Percentiles rank a stretch among this genome's conserved stretches.
phyloP scores from a whole-genome alignment of 2,113 vertebrate genomes.

The Lota lota region DNA sequence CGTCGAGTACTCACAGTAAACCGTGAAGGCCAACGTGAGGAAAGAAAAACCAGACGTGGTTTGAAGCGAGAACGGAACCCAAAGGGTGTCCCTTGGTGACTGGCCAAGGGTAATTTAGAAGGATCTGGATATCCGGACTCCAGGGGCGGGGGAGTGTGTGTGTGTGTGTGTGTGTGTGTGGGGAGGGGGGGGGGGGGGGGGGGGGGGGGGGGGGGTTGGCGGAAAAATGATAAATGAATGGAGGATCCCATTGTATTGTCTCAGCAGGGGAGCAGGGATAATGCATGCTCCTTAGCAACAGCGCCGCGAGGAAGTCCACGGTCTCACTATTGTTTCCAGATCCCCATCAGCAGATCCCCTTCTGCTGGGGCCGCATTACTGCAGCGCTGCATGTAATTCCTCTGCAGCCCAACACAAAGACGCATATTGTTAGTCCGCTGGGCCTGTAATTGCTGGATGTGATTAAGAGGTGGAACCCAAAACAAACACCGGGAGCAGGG shows the following conservation, averaged over 20 bases:
- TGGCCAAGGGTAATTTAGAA: conserved; percentile 25
- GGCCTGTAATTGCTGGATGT: too few relatives aligned
- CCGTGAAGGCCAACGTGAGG: too few relatives aligned
- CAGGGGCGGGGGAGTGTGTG: background rate
- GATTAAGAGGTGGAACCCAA: too few relatives aligned
- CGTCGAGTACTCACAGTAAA: too few relatives aligned
- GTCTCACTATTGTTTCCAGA: conserved; percentile 25
- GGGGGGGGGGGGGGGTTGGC: conserved; percentile 5
- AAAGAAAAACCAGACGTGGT: too few relatives aligned
- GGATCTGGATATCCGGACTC: conserved; percentile 3
- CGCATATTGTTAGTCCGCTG: too few relatives aligned
- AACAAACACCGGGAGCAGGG: too few relatives aligned
- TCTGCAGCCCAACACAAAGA: background rate
- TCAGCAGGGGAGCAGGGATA: conserved; percentile 43
- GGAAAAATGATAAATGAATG: conserved; percentile 33
- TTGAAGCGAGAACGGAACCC: background rate
- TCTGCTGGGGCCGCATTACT: conserved; percentile 28
- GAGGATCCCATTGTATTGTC: conserved; percentile 33
- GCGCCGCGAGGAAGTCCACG: conserved; percentile 26
- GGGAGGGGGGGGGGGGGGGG: too few relatives aligned
- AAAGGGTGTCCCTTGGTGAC: conserved; percentile 1
- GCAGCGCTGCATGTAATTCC: conserved; percentile 18
- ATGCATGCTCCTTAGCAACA: conserved; percentile 42
- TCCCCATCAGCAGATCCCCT: conserved; percentile 14
- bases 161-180: too few relatives aligned